phyloP scores from a whole-genome alignment of 2,888 invertebrate species.

The Copidosoma aretas region DNA sequence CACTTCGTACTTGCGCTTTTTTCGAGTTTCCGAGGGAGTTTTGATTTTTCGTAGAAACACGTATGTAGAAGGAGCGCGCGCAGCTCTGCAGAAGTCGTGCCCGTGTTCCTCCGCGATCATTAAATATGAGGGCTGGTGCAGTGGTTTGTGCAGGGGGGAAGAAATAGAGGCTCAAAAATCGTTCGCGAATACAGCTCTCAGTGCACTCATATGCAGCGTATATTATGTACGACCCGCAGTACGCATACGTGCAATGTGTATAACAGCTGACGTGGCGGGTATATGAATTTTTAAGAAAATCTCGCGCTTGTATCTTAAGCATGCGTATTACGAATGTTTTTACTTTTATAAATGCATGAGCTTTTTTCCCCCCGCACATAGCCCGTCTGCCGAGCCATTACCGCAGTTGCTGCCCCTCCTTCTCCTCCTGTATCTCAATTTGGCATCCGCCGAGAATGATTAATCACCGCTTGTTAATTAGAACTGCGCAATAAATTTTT shows the following conservation, averaged over 20 bases:
- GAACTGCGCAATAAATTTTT: not conserved
- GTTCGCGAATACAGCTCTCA: no score
- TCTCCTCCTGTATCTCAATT: constrained; percentile 13
- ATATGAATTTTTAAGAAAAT: constrained; percentile 24
- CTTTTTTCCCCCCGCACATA: constrained; percentile 4
- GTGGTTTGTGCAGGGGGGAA: not conserved
- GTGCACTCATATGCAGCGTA: no score
- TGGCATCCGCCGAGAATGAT: constrained; percentile 22
- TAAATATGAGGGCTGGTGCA: constrained; percentile 49
- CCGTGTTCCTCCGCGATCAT: constrained; percentile 41
- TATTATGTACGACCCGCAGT: no score
- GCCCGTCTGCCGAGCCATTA: not conserved
- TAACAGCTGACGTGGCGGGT: not conserved
- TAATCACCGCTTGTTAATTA: constrained; percentile 28
- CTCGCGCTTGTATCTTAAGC: constrained; percentile 25
- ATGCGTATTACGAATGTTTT: constrained; percentile 12
- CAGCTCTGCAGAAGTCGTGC: constrained; percentile 38
- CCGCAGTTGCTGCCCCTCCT: not conserved
- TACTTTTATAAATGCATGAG: constrained; percentile 1
- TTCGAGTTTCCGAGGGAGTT: no score
- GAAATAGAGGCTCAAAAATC: not conserved
- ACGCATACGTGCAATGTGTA: not conserved
- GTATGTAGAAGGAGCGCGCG: constrained; percentile 24
- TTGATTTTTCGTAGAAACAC: no score
- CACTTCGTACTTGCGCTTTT: no score